A percentile compares a stretch with the other conserved stretches of the same genome.
phyloP scores from a whole-genome alignment of 2,888 invertebrate species.

The Plusia festucae region DNA sequence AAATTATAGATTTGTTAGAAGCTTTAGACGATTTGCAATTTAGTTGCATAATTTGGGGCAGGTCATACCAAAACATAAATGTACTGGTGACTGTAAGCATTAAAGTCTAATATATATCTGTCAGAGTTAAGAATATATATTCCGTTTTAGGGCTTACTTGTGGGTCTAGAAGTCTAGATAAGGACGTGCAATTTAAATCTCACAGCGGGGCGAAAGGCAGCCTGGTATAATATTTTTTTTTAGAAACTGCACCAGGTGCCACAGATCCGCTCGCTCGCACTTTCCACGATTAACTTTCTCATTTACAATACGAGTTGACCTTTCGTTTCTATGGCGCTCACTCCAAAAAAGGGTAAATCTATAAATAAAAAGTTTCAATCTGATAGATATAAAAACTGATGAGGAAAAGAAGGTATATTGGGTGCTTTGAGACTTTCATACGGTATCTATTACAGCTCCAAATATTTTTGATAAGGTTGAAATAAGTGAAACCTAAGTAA shows the following conservation, averaged over 20 bases:
- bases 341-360: slow-evolving; percentile 76
- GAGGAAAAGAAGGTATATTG: not conserved
- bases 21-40: not conserved
- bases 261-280: slow-evolving; percentile 81
- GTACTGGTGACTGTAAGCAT: not conserved
- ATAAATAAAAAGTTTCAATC: slow-evolving; percentile 9
- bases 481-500: not conserved
- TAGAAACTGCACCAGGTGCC: slow-evolving; percentile 79
- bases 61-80: not conserved
- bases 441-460: not conserved
- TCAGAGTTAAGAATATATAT: not conserved
- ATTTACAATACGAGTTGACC: slow-evolving; percentile 86
- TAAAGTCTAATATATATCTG: not conserved
- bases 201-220: slow-evolving; percentile 60
- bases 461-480: not conserved
- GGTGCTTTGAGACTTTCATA: not conserved
- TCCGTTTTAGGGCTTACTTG: slow-evolving; percentile 7
- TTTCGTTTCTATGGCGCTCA: slow-evolving; percentile 83
- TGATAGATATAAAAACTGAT: not conserved
- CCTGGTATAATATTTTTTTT: slow-evolving; percentile 67
- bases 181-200: slow-evolving; percentile 24
- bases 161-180: slow-evolving; percentile 10
- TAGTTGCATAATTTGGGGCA: not conserved
- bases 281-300: slow-evolving; percentile 89
- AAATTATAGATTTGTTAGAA: too few relatives aligned